Percentiles rank a stretch among this genome's conserved stretches.
Evolutionary conservation across 2,113 vertebrate species (phyloP).

Genomic region (Labrus mixtus): DNA sequence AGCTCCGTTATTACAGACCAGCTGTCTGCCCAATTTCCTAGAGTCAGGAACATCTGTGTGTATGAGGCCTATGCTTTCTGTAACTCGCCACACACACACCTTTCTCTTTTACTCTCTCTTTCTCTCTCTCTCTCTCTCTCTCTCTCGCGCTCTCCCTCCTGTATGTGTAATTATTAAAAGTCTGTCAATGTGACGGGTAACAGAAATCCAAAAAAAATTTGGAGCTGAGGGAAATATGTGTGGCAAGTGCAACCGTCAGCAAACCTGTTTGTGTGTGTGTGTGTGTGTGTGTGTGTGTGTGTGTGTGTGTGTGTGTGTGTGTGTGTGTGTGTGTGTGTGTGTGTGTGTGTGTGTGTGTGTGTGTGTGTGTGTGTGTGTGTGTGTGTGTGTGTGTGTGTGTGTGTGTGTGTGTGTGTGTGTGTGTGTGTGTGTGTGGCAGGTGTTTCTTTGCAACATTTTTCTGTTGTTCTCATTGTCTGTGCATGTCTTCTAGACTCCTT

Average conservation of each 20-base stretch:
- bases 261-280: constrained; percentile 10
- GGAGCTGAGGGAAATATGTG: constrained; percentile 49
- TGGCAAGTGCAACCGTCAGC: constrained; percentile 32
- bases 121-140: not conserved
- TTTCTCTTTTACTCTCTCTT: too few species aligned
- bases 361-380: not conserved
- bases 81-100: not conserved
- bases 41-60: constrained; percentile 64
- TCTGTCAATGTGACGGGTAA: constrained; percentile 52
- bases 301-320: constrained; percentile 3
- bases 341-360: not conserved
- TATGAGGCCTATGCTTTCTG: constrained; percentile 4
- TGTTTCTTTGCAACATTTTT: not conserved
- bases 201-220: constrained; percentile 45
- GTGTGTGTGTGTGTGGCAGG: not conserved
- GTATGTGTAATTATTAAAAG: constrained; percentile 53
- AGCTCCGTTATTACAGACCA: constrained; percentile 63
- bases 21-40: constrained; percentile 52
- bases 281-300: not conserved
- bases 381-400: not conserved
- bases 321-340: not conserved
- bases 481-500: constrained; percentile 6
- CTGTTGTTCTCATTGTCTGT: constrained; percentile 1
- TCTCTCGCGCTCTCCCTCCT: not conserved
- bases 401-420: not conserved